Evolutionary conservation across 2,113 vertebrate genomes (phyloP).

Genomic region (Nothoprocta pentlandii): DNA sequence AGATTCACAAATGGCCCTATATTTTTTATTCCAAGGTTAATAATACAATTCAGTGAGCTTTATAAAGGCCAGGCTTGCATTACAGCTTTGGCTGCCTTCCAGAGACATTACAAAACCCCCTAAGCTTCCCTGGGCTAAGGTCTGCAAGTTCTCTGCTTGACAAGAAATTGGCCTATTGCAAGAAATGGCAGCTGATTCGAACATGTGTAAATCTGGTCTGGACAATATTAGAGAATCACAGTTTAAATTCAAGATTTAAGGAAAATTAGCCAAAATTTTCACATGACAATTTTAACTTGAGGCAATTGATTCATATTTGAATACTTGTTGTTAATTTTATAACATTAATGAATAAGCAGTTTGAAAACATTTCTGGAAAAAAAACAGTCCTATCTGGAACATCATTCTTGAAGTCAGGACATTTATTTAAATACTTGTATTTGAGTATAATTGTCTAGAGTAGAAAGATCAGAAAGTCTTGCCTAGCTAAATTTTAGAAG

Average conservation of each 20-base stretch:
- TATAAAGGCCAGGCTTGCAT: constrained; percentile 41
- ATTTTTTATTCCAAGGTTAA: constrained; percentile 60
- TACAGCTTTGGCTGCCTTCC: neutral
- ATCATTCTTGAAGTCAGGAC: neutral
- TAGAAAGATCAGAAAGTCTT: neutral
- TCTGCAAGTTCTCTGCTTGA: neutral
- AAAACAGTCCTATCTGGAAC: neutral
- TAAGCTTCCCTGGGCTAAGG: constrained; percentile 4
- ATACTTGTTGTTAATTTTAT: neutral
- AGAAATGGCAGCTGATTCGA: neutral
- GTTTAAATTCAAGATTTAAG: neutral
- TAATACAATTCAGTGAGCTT: constrained; percentile 42
- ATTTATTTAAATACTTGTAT: neutral
- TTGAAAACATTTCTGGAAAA: neutral
- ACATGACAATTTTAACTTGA: neutral
- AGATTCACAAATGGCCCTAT: constrained; percentile 45
- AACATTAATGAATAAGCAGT: neutral
- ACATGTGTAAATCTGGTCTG: neutral
- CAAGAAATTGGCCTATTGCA: neutral
- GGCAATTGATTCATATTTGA: neutral
- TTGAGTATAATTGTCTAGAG: neutral
- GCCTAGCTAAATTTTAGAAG: neutral
- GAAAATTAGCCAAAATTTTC: neutral
- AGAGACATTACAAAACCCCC: neutral
- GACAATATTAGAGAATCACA: neutral